A percentile compares a stretch with the other conserved stretches of the same genome.
phyloP scores from a whole-genome alignment of 2,797 vertebrate genomes.

The Takifugu rubripes region DNA sequence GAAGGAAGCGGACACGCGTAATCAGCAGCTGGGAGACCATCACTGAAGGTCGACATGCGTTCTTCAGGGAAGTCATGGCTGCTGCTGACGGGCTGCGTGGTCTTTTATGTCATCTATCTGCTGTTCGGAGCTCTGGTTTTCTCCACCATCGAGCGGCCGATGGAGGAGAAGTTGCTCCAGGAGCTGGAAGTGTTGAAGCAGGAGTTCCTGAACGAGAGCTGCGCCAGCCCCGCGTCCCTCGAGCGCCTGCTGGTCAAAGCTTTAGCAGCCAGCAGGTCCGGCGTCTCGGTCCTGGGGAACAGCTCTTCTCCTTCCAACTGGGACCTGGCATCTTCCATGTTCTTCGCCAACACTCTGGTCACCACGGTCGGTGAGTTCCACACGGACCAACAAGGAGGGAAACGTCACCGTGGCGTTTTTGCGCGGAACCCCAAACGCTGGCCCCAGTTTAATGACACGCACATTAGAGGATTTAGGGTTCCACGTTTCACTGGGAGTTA shows the following conservation, averaged over 20 bases:
- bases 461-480: not conserved
- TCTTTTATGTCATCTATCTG: slow-evolving; percentile 80
- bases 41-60: slow-evolving; percentile 50
- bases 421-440: too few species aligned
- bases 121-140: slow-evolving; percentile 84
- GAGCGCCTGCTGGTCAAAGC: slow-evolving; percentile 78
- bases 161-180: slow-evolving; percentile 74
- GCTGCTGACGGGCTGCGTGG: slow-evolving; percentile 72
- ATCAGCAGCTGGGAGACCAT: not conserved
- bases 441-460: not conserved
- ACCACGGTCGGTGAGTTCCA: slow-evolving; percentile 86
- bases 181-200: slow-evolving; percentile 76
- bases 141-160: slow-evolving; percentile 83
- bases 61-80: slow-evolving; percentile 67
- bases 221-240: slow-evolving; percentile 74
- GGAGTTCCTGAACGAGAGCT: slow-evolving; percentile 79
- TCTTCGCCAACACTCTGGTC: slow-evolving; percentile 89
- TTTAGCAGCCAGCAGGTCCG: slow-evolving; percentile 80
- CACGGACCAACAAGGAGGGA: not conserved
- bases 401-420: not conserved
- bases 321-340: slow-evolving; percentile 87
- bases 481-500: not conserved
- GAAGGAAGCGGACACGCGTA: not conserved
- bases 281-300: slow-evolving; percentile 77
- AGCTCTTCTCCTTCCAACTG: slow-evolving; percentile 73